A percentile compares a stretch with the other conserved stretches of the same genome.
phyloP scores from a whole-genome alignment of 2,797 vertebrate genomes.

The Platalea minor region DNA sequence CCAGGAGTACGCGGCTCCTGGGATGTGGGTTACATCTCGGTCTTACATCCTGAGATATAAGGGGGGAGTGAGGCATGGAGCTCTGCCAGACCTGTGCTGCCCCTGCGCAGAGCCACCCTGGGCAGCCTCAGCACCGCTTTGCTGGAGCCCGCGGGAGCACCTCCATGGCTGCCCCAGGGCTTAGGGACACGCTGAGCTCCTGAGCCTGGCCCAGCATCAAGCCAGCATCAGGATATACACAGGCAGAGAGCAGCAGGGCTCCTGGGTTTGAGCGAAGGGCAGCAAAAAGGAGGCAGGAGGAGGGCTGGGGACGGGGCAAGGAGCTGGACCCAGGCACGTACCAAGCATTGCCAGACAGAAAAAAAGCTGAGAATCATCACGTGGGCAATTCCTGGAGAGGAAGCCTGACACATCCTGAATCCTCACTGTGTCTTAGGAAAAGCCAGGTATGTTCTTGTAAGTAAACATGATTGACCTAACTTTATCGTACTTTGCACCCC shows the following conservation, averaged over 20 bases:
- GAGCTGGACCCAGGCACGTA: background rate
- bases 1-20: background rate
- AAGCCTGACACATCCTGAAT: background rate
- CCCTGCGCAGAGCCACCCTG: background rate
- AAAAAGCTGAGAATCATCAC: background rate
- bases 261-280: background rate
- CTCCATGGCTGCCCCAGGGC: background rate
- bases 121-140: background rate
- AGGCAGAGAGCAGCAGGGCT: background rate
- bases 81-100: background rate
- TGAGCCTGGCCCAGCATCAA: background rate
- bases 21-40: background rate
- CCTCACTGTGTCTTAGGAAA: background rate
- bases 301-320: background rate
- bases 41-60: background rate
- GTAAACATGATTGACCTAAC: background rate
- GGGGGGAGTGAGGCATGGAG: background rate
- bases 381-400: background rate
- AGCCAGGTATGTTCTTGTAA: background rate
- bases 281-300: background rate
- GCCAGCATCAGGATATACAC: rapidly evolving
- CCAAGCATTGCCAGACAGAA: background rate
- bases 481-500: background rate
- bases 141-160: background rate
- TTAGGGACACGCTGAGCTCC: background rate